Percentiles rank a stretch among this genome's conserved stretches.
These are phyloP conservation scores for Oreonectes daqikongensis DNA, from an alignment of 2,797 vertebrate species.

Conservation along the genomic window DNA sequence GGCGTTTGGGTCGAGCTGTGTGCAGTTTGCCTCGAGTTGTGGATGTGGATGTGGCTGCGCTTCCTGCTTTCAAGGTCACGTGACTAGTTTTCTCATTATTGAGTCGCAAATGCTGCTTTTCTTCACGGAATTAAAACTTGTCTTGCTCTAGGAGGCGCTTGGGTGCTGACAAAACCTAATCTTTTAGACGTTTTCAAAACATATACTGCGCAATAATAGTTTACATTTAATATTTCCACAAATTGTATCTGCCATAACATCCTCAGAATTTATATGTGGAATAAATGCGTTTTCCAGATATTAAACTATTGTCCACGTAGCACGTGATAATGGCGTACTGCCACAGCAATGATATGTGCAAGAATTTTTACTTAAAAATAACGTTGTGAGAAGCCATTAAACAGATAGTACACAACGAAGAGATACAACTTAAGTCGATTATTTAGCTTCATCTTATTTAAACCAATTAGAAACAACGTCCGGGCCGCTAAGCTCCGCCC, in stretches of 20 bases:
- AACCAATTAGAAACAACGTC: neutral
- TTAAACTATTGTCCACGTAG: too few relatives aligned
- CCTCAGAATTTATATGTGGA: too few relatives aligned
- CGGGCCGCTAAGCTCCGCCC: neutral
- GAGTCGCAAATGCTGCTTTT: constrained; percentile 33
- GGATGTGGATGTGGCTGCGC: constrained; percentile 59
- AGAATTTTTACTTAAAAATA: neutral
- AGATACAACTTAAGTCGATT: neutral
- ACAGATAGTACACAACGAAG: neutral
- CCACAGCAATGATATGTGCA: neutral
- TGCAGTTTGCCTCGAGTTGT: constrained; percentile 44
- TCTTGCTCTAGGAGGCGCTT: neutral
- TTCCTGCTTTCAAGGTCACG: constrained; percentile 80
- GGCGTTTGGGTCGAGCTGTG: neutral
- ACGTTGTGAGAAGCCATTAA: neutral
- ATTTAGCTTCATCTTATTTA: neutral
- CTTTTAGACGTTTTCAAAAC: neutral
- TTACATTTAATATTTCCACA: neutral
- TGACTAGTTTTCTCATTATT: constrained; percentile 63
- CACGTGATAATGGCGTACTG: neutral
- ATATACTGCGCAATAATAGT: too few relatives aligned
- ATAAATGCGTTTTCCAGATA: too few relatives aligned
- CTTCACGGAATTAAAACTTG: accelerated
- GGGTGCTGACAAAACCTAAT: neutral
- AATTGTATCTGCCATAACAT: too few relatives aligned